Evolutionary conservation across 2,113 vertebrate species (phyloP).

Genomic region (Anser cygnoides): DNA sequence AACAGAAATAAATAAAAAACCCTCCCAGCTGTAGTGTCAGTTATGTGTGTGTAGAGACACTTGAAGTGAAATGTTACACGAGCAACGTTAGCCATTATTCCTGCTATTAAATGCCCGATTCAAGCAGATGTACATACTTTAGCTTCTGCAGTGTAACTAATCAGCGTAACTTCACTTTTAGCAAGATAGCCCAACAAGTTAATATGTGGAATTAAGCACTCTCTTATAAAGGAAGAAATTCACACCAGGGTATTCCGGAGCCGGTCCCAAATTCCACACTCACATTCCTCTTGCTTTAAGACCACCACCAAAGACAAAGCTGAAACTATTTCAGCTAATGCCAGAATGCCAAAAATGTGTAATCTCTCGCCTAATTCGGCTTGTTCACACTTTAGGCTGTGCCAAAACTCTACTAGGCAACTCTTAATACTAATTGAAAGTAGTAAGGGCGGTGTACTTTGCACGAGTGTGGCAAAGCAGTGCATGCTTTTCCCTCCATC

Average conservation of each 20-base stretch:
- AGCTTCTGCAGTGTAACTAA: conserved; percentile 75
- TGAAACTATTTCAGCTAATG: conserved; percentile 43
- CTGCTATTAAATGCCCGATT: conserved; percentile 51
- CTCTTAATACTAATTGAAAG: conserved; percentile 12
- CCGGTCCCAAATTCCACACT: conserved; percentile 43
- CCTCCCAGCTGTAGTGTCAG: background rate
- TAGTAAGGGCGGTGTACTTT: background rate
- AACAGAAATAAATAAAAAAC: background rate
- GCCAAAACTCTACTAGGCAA: background rate
- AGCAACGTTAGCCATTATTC: conserved; percentile 49
- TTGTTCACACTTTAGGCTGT: conserved; percentile 16
- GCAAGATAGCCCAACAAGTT: conserved; percentile 68
- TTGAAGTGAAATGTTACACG: conserved; percentile 16
- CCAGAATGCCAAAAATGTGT: conserved; percentile 55
- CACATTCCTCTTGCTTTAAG: conserved; percentile 50
- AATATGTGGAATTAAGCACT: conserved; percentile 72
- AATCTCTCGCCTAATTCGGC: background rate
- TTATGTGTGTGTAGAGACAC: background rate
- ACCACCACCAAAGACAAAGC: conserved; percentile 55
- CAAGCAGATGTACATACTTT: conserved; percentile 71
- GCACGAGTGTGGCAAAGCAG: background rate
- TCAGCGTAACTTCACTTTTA: conserved; percentile 71
- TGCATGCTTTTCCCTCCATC: background rate
- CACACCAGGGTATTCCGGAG: conserved; percentile 47
- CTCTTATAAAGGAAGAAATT: conserved; percentile 70